Evolutionary conservation across 2,888 invertebrate species (phyloP), one percentile per base, ranked within the genome.

Genomic region (Hecatera dysodea): DNA sequence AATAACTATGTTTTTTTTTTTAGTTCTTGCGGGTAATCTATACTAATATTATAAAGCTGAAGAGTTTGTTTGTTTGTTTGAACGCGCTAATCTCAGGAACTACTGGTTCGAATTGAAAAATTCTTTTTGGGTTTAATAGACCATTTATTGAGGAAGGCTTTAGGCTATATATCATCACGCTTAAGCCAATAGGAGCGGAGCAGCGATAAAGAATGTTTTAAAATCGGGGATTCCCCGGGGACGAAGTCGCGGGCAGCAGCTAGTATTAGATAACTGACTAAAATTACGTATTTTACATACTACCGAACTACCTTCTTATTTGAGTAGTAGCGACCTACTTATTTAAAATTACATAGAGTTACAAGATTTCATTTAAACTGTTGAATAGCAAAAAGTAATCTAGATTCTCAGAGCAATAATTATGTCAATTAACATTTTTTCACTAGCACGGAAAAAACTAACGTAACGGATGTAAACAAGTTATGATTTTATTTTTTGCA

Each of bases 351-450:
- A 36, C 3, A 44, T n/a, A 1, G 42, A 17, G 55, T 27, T 48
- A n/a, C 22, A 48, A 50, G 7, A 46, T 33, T 39, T 12, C 2
- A 52, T 22, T n/a, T 50, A 33, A 50, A 56, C n/a, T 57, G 15
- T 48, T n/a, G 11, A 17, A 27, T 42, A 56, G 17, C 11, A 57
- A 62, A 46, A 50, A 39, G 12, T 59, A 8, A 53, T 63, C 44
- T 44, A 44, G 72, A 48, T 53, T 72, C 52, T 17, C 8, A 48
- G 36, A n/a, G 36, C 52, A 55, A 55, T 48, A 78, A 75, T 53
- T 53, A 59, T 55, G 11, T 19, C 0, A 27, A 22, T 42, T 9
- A 50, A 56, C 42, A 42, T 76, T 70, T 64, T 72, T 56, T 56
- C 17, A 56, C 39, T 22, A 27, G 59, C 19, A 11, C 11, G 70